Percentiles rank a stretch among this genome's conserved stretches.
Evolutionary conservation across 2,113 vertebrate genomes (phyloP).

Genomic region (Cyprinus carpio): DNA sequence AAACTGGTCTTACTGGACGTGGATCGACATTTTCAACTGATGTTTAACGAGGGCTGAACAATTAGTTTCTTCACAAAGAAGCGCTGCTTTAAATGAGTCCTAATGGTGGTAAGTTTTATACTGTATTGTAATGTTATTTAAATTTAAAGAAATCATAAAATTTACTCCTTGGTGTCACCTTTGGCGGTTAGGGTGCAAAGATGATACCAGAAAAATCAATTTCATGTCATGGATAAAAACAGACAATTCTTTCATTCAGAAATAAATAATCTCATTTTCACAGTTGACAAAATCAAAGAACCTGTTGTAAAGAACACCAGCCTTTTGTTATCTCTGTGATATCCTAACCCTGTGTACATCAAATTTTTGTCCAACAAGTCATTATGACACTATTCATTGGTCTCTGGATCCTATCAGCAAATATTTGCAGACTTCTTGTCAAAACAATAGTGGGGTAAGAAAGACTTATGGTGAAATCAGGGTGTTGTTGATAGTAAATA

Average conservation of each 20-base stretch:
- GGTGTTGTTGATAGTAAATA: conserved; percentile 70
- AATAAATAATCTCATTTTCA: neutral
- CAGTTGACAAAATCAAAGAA: neutral
- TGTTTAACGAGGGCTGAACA: neutral
- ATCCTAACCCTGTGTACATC: conserved; percentile 65
- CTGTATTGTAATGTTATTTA: neutral
- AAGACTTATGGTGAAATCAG: conserved; percentile 70
- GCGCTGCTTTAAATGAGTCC: neutral
- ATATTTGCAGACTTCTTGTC: conserved; percentile 81
- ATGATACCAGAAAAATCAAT: neutral
- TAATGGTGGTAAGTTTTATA: neutral
- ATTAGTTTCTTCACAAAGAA: neutral
- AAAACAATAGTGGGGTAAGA: conserved; percentile 74
- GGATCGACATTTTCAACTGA: neutral
- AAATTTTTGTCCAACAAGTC: conserved; percentile 54
- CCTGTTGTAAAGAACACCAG: neutral
- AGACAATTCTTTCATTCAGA: neutral
- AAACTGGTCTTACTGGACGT: conserved; percentile 30
- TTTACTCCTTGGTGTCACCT: neutral
- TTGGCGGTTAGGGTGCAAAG: neutral
- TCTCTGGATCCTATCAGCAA: conserved; percentile 80
- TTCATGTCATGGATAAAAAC: neutral
- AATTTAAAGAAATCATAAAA: no score
- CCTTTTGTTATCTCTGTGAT: neutral
- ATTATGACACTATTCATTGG: conserved; percentile 75